Conservation (phyloP, 2,888 invertebrate species). For the Heteropelma amictum region DNA sequence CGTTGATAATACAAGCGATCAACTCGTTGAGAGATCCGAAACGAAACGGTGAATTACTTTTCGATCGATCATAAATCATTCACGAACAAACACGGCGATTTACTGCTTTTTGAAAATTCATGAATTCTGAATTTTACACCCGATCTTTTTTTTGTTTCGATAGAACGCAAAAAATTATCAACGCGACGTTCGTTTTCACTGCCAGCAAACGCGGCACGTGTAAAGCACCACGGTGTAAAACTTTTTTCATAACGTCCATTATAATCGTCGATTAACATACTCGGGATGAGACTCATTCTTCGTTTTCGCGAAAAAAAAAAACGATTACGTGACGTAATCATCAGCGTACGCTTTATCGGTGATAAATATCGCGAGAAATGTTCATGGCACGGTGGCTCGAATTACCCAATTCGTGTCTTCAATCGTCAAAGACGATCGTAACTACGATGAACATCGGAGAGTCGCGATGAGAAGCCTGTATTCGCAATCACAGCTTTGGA, state of each 20-base stretch:
- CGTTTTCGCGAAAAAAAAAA: slow-evolving; percentile 23
- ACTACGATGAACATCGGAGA: slow-evolving; percentile 27
- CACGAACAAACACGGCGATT: background rate
- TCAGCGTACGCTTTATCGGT: slow-evolving; percentile 44
- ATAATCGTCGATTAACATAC: slow-evolving; percentile 17
- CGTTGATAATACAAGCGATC: background rate
- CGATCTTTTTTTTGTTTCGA: background rate
- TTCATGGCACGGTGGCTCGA: slow-evolving; percentile 61
- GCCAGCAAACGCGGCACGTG: background rate
- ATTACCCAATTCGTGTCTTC: slow-evolving; percentile 58
- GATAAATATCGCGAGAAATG: slow-evolving; percentile 65
- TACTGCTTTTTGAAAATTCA: background rate
- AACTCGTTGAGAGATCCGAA: background rate
- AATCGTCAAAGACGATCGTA: slow-evolving; percentile 60
- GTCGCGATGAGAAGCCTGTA: background rate
- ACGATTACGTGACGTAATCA: slow-evolving; percentile 60
- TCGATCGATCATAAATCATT: background rate
- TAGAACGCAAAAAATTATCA: background rate
- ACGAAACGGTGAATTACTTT: background rate
- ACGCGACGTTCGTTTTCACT: background rate
- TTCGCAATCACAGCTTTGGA: background rate
- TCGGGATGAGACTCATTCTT: slow-evolving; percentile 16
- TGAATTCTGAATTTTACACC: background rate
- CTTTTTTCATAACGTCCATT: slow-evolving; percentile 8
- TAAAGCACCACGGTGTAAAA: slow-evolving; percentile 35